phyloP scores from a whole-genome alignment of 2,888 invertebrate genomes.

The Athrips mouffetella region DNA sequence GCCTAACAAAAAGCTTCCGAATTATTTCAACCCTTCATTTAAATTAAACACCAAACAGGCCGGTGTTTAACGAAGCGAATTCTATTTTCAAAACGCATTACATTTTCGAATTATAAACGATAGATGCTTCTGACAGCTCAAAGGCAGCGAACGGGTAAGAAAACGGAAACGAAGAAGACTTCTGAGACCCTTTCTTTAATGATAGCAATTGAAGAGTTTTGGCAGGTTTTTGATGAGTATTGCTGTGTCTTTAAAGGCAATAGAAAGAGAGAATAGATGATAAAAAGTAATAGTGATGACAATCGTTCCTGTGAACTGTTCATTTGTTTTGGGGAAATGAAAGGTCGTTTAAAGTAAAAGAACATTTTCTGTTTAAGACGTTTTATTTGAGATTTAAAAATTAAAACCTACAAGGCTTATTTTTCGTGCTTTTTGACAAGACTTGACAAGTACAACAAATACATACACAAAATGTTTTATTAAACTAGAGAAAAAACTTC shows the following conservation, averaged over 20 bases:
- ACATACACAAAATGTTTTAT: too few relatives aligned
- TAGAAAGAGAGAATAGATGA: background rate
- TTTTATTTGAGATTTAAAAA: too few relatives aligned
- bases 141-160: background rate
- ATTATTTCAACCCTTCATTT: slow-evolving; percentile 23
- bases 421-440: too few relatives aligned
- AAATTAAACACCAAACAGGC: slow-evolving; percentile 34
- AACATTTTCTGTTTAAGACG: too few relatives aligned
- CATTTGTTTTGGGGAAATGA: background rate
- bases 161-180: background rate
- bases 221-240: background rate
- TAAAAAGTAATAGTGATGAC: too few relatives aligned
- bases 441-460: too few relatives aligned
- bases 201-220: background rate
- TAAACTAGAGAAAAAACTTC: too few relatives aligned
- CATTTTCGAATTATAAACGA: slow-evolving; percentile 19
- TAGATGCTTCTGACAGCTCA: slow-evolving; percentile 18
- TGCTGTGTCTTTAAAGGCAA: background rate
- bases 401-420: too few relatives aligned
- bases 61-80: slow-evolving; percentile 31
- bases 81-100: slow-evolving; percentile 22
- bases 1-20: slow-evolving; percentile 10
- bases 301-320: too few relatives aligned
- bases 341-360: too few relatives aligned
- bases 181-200: background rate